Conservation (phyloP, 2,797 vertebrate species). For the Paguma larvata region DNA sequence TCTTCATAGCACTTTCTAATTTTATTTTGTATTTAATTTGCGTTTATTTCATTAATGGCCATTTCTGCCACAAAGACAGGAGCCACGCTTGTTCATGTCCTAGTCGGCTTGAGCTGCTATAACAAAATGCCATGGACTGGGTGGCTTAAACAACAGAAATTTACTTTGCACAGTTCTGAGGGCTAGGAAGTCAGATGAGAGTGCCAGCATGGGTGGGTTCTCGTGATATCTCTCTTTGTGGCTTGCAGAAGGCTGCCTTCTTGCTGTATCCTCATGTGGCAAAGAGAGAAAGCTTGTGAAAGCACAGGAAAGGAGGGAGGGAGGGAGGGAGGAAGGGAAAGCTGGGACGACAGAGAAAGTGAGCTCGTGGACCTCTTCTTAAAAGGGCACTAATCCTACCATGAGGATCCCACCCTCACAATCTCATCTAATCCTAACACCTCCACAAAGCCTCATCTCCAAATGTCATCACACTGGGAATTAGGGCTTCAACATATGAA, state of each 20-base stretch:
- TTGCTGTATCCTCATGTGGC: neutral
- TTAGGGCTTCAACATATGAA: neutral
- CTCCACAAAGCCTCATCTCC: neutral
- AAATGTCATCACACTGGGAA: neutral
- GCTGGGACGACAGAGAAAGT: neutral
- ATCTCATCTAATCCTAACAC: neutral
- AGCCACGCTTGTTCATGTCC: neutral
- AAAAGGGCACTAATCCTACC: neutral
- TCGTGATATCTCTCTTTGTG: neutral
- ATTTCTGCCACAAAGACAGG: neutral
- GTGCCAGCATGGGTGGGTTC: neutral
- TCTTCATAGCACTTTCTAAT: neutral
- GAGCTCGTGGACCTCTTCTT: neutral
- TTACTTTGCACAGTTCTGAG: neutral
- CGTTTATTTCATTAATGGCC: slow-evolving; percentile 8
- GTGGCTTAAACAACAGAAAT: neutral
- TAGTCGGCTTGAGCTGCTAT: neutral
- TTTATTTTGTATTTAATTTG: slow-evolving; percentile 1
- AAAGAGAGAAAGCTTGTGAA: neutral
- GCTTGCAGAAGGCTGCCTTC: neutral
- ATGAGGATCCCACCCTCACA: neutral
- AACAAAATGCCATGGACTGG: neutral
- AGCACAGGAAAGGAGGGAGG: neutral
- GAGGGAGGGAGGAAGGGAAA: neutral
- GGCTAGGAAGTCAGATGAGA: neutral